Evolutionary conservation across 2,113 vertebrate species (phyloP), one percentile per base, ranked within the genome.

Genomic region (Grantiella picta): DNA sequence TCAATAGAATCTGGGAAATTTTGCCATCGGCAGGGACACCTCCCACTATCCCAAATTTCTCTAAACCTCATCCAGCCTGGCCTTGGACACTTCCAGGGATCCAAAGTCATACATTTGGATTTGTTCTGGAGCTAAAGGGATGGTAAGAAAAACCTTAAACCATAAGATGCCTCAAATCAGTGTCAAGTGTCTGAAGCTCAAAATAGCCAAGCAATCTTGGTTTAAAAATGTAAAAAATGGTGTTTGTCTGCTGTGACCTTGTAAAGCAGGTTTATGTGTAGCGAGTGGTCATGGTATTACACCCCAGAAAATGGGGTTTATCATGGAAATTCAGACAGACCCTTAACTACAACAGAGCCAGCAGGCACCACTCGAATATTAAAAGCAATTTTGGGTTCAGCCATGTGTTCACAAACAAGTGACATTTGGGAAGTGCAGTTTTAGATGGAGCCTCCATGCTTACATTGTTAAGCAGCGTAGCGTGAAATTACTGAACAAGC

Each of bases 401-500:
- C 97, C 97, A 81, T 96, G 97, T 98, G 97, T 98, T 97, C 96
- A 84, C 94, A 97, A 96, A 97, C 95, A 96, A 97, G 96, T 97
- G 97, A 91, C 98, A 95, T 96, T 96, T 96, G 97, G 97, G 97
- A 96, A 96, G 94, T 66, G 86, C 86, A 10, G 95, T 49, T 95
- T 91, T 53, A 70, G 95, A 94, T 96, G 45, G 95, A 96, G 89
- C 82, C 89, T 78, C 92, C 75, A 49, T 83, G 72, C 97, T 97
- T 80, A 93, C 96, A 93, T 94, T 92, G 97, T 97, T 13, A 53
- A 69, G 97, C 82, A 36, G 86, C 16, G 11, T 93, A 96, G 97
- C 90, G 33, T 98, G 98, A 98, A 98, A 98, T 98, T 97, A 96
- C 96, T 15, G 96, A 97, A 95, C 96, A 93, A 96, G 97, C 78